Base-by-base conservation (phyloP, 2,113 vertebrate species). In the Alethe castanea region DNA sequence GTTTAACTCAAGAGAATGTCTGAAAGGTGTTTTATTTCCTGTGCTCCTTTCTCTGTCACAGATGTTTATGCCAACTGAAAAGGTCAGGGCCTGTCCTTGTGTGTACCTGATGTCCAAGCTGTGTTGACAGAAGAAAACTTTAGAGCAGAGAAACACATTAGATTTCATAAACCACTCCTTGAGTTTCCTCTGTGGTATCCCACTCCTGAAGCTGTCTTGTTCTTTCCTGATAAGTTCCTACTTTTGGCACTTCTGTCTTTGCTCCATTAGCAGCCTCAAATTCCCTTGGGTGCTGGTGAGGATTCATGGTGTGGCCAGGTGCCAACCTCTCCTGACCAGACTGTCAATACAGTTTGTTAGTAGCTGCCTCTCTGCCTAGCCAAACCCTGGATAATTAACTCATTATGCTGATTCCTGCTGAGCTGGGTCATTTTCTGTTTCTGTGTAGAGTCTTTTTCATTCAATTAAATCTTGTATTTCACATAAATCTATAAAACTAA, bases 361-460 rank as follows among this genome's bases (percentile, higher is more conserved):
- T 77, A 92, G 60, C 76, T 90, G 79, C 82, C 94, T 95, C 9
- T 5, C 62, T 92, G 88, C 88, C 79, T 73, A 24, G 88, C 67
- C 88, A 94, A 61, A 70, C 59, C 90, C 71, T 92, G 45, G 74
- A 88, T 97, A 96, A 95, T 96, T 93, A 96, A 93, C 96, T 97
- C 92, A 95, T 95, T 96, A 96, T 95, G 79, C 92, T 69, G 81
- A 78, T 83, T 90, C 95, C 94, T 6, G 86, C 96, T 96, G 94
- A 90, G 96, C 88, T 70, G 79, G 88, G 90, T 97, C 74, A 81
- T 92, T 95, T 94, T 95, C 92, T 3, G 1, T 92, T 94, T 76
- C 85, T 95, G 45, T 92, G 76, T 76, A n/a, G 40, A 91, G 45
- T 69, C 57, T 65, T 86, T 93, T 90, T 93, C 82, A 70, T 95